A percentile compares a stretch with the other conserved stretches of the same genome.
Evolutionary conservation across 2,888 invertebrate genomes (phyloP).

Genomic region (Drosophila maculinotata): DNA sequence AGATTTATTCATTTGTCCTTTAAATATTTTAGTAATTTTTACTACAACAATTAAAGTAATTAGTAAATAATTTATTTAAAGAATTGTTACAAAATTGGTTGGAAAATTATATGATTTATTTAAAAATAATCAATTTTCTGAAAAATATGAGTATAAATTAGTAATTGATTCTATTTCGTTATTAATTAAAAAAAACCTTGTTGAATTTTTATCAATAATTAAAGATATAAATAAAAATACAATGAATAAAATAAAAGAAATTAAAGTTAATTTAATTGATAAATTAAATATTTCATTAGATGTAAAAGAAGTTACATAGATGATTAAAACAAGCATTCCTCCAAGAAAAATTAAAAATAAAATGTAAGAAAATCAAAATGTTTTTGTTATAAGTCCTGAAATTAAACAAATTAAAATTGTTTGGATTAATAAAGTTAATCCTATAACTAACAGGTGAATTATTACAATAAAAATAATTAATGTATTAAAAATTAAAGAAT

Average conservation of each 20-base stretch:
- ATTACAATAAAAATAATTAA: constrained; percentile 82
- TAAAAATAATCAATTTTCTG: constrained; percentile 85
- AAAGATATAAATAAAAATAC: constrained; percentile 61
- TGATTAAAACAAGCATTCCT: constrained; percentile 88
- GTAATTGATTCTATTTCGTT: constrained; percentile 82
- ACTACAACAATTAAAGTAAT: constrained; percentile 87
- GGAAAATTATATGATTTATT: constrained; percentile 87
- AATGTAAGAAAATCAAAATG: constrained; percentile 88
- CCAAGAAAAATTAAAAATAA: constrained; percentile 88
- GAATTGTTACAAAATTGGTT: constrained; percentile 86
- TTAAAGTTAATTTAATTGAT: constrained; percentile 79
- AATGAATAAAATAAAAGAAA: constrained; percentile 61
- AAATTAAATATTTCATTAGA: constrained; percentile 87
- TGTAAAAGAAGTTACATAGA: constrained; percentile 88
- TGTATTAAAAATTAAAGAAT: constrained; percentile 37
- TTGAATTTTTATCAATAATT: constrained; percentile 69
- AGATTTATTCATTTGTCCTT: constrained; percentile 86
- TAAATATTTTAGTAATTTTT: constrained; percentile 87
- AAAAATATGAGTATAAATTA: constrained; percentile 55
- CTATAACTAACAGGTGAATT: constrained; percentile 87
- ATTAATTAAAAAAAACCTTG: constrained; percentile 84
- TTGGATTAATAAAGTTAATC: constrained; percentile 86
- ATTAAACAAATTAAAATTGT: constrained; percentile 86
- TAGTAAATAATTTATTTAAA: constrained; percentile 88
- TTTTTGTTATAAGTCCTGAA: constrained; percentile 85